A percentile compares a stretch with the other conserved stretches of the same genome.
These are phyloP conservation scores for Agrilus planipennis DNA, from an alignment of 1,140 invertebrate genomes.

Conservation along the genomic window DNA sequence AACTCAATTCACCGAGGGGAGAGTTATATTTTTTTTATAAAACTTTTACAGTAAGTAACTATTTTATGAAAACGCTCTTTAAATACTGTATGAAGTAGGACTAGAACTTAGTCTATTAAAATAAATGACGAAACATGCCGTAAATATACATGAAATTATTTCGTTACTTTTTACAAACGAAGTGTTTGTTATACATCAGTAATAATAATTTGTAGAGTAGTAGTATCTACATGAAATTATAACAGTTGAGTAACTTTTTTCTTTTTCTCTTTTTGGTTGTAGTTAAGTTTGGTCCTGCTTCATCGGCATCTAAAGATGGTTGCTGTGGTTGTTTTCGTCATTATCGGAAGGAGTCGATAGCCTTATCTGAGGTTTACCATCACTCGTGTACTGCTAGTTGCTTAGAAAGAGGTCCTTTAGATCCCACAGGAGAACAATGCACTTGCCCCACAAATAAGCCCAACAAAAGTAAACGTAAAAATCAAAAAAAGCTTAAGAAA, in stretches of 20 bases:
- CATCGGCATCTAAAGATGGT: conserved; percentile 26
- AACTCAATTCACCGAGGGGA: too few relatives aligned
- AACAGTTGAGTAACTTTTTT: conserved; percentile 3
- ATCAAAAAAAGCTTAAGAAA: conserved; percentile 17
- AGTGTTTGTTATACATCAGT: too few relatives aligned
- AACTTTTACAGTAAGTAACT: too few relatives aligned
- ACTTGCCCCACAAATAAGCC: conserved; percentile 17
- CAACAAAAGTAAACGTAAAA: conserved; percentile 17
- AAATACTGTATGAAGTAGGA: too few relatives aligned
- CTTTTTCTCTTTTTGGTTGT: conserved; percentile 21
- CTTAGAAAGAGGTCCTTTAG: conserved; percentile 26
- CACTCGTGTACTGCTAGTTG: conserved; percentile 22
- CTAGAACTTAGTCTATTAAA: too few relatives aligned
- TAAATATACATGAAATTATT: too few relatives aligned
- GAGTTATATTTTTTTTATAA: too few relatives aligned
- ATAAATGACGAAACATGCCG: too few relatives aligned
- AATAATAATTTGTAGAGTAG: too few relatives aligned
- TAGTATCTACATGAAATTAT: conserved; percentile 3
- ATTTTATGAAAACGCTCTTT: too few relatives aligned
- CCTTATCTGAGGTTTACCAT: conserved; percentile 29
- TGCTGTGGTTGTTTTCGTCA: conserved; percentile 32
- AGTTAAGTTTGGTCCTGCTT: conserved; percentile 34
- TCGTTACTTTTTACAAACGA: too few relatives aligned
- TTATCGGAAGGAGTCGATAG: conserved; percentile 27
- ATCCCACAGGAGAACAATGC: conserved; percentile 27